Percentiles rank a stretch among this genome's conserved stretches.
Conservation (phyloP, 2,113 vertebrate genomes). For the Mus pahari region DNA sequence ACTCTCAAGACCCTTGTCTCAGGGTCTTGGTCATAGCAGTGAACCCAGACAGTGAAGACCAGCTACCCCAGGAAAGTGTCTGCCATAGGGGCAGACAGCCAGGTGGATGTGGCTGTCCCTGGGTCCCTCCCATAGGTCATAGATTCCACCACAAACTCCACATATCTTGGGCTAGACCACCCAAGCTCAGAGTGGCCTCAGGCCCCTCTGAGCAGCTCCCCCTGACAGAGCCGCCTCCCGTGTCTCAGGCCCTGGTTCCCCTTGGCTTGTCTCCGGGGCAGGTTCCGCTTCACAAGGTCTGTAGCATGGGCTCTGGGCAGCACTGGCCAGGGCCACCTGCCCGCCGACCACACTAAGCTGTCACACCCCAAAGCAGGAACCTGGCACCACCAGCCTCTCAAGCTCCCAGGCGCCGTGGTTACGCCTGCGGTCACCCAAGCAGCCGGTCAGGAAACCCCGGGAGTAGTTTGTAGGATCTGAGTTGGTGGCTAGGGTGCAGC, state of each 20-base stretch:
- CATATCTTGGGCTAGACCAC: not conserved
- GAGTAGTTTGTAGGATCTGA: constrained; percentile 70
- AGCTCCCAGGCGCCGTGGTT: constrained; percentile 78
- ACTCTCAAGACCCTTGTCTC: not conserved
- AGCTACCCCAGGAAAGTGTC: not conserved
- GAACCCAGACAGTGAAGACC: not conserved
- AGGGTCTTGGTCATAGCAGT: not conserved
- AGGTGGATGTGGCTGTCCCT: not conserved
- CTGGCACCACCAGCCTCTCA: constrained; percentile 66
- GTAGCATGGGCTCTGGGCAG: not conserved
- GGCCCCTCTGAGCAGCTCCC: not conserved
- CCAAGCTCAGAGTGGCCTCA: not conserved
- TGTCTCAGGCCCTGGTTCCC: not conserved
- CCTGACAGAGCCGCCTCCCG: not conserved
- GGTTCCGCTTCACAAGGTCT: not conserved
- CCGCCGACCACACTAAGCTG: constrained; percentile 61
- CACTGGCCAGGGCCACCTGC: not conserved
- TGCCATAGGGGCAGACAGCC: not conserved
- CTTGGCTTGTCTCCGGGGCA: not conserved
- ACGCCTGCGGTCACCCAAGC: constrained; percentile 78
- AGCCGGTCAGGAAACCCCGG: constrained; percentile 77
- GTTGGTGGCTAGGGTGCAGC: constrained; percentile 36
- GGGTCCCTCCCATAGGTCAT: rapidly evolving
- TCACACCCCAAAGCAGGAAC: constrained; percentile 79
- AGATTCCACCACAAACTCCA: not conserved